phyloP scores from a whole-genome alignment of 2,113 vertebrate genomes.

The Morone chrysops region DNA sequence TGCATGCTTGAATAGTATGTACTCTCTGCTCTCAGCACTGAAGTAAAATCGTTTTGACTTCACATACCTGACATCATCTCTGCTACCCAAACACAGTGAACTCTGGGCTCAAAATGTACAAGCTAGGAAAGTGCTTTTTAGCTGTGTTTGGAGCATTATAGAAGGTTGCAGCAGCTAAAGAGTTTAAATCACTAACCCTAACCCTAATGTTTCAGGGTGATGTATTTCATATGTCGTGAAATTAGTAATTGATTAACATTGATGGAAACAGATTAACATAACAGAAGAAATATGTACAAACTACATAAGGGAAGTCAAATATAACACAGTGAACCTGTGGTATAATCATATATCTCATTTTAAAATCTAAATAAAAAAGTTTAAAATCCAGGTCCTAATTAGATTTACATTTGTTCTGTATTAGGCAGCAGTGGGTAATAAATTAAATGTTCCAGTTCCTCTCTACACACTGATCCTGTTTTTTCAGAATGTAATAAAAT shows the following conservation, averaged over 20 bases:
- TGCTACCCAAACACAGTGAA: constrained; percentile 28
- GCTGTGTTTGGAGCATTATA: not conserved
- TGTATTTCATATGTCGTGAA: not conserved
- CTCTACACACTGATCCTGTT: not conserved
- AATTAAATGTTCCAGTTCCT: not conserved
- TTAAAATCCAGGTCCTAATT: not conserved
- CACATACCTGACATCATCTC: constrained; percentile 41
- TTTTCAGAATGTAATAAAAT: not conserved
- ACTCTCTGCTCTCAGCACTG: constrained; percentile 39
- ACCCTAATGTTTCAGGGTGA: not conserved
- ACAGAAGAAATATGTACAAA: not conserved
- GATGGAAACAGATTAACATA: not conserved
- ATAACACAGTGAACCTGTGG: not conserved
- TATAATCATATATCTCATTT: not conserved
- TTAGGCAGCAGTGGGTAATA: not conserved
- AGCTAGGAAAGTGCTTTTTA: constrained; percentile 26
- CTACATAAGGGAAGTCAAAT: not conserved
- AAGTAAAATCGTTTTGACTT: constrained; percentile 55
- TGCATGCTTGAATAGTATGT: constrained; percentile 50
- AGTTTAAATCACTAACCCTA: not conserved
- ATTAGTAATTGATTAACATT: constrained; percentile 4
- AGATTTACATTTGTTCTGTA: not conserved
- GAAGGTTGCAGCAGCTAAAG: not conserved
- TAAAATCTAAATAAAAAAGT: not conserved
- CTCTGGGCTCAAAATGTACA: constrained; percentile 33